A percentile compares a stretch with the other conserved stretches of the same genome.
Evolutionary conservation across 2,797 vertebrate genomes (phyloP).

Genomic region (Propithecus perrieri): DNA sequence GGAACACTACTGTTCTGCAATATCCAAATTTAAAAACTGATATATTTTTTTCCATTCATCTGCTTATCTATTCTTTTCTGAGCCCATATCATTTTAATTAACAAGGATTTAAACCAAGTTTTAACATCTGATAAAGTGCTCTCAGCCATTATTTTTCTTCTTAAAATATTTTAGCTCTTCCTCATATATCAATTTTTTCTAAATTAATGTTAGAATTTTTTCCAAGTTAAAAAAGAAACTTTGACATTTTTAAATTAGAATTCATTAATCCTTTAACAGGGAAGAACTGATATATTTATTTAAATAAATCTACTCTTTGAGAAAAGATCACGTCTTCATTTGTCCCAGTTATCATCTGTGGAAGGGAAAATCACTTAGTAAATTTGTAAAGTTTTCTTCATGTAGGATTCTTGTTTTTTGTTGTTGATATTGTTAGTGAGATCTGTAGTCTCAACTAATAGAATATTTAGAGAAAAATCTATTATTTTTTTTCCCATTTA

Average conservation of each 20-base stretch:
- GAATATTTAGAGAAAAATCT: not conserved
- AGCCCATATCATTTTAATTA: not conserved
- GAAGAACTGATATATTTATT: not conserved
- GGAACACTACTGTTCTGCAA: not conserved
- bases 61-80: not conserved
- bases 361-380: not conserved
- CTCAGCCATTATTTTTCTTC: not conserved
- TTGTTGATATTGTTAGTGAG: not conserved
- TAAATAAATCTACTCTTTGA: not conserved
- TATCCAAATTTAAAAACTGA: not conserved
- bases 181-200: not conserved
- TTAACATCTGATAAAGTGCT: not conserved
- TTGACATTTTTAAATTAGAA: not conserved
- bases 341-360: not conserved
- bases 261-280: not conserved
- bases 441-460: not conserved
- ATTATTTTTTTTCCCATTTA: not conserved
- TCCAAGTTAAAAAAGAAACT: not conserved
- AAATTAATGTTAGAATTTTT: not conserved
- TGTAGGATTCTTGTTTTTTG: not conserved
- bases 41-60: conserved; percentile 16
- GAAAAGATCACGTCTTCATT: not conserved
- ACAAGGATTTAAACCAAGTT: not conserved
- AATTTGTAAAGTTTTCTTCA: not conserved
- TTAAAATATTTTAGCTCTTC: not conserved